Evolutionary conservation across 2,888 invertebrate genomes (phyloP).

Genomic region (Cheilosia impressa): DNA sequence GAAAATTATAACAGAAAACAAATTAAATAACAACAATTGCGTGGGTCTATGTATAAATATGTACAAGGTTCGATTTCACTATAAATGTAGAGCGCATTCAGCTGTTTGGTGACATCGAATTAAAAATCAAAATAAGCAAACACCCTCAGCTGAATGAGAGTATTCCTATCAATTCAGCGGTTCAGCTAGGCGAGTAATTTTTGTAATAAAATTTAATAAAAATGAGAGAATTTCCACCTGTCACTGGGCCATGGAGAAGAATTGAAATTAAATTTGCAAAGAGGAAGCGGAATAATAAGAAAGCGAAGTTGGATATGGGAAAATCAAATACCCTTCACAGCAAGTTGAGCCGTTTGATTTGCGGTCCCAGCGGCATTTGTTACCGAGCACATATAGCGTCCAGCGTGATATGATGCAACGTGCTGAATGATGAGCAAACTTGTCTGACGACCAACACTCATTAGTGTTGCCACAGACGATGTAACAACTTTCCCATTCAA

Average conservation of each 20-base stretch:
- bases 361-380: slow-evolving; percentile 85
- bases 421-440: slow-evolving; percentile 87
- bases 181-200: slow-evolving; percentile 3
- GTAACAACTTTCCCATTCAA: slow-evolving; percentile 78
- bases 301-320: slow-evolving; percentile 3
- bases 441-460: slow-evolving; percentile 82
- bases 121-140: neutral
- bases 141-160: slow-evolving; percentile 17
- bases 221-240: slow-evolving; percentile 36
- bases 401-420: slow-evolving; percentile 86
- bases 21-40: slow-evolving; percentile 30
- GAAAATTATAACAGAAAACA: slow-evolving; percentile 34
- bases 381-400: slow-evolving; percentile 86
- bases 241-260: slow-evolving; percentile 65
- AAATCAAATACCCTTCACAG: slow-evolving; percentile 86
- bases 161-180: slow-evolving; percentile 1
- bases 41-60: slow-evolving; percentile 48
- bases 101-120: neutral
- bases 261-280: slow-evolving; percentile 21
- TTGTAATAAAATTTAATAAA: neutral
- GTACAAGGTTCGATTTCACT: slow-evolving; percentile 59
- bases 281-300: slow-evolving; percentile 15
- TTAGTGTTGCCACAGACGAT: slow-evolving; percentile 79
- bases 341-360: slow-evolving; percentile 84
- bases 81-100: slow-evolving; percentile 9